Base-by-base conservation (phyloP, 2,888 invertebrate genomes). In the Oxyteleia sp. region DNA sequence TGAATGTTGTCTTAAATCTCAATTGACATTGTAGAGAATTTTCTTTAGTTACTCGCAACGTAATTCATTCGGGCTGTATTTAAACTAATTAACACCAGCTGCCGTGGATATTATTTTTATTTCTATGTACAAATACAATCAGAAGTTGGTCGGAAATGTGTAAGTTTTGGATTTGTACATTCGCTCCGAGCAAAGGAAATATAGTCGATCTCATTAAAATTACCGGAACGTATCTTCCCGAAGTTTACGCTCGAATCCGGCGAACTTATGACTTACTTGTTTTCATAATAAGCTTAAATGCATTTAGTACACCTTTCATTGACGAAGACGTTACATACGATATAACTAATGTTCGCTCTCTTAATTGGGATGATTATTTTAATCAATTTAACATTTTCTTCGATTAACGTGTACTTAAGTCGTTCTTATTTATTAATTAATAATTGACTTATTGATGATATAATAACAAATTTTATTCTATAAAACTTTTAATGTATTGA, bases 161-260 rank as follows among this genome's bases (percentile, higher is more conserved):
- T 72, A 61, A 72, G 71, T 72, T 72, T 61, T 35, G 16, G 38
- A 35, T 63, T 61, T n/a, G 53, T 38, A 43, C 38, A 45, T 72
- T 72, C 29, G 29, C 49, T 18, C 38, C 55, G 4, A 49, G 71
- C 38, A 38, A 59, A 49, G 20, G 71, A 59, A 71, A 71, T 59
- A 32, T 49, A 47, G 45, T 49, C 59, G 38, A 71, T 55, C 71
- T 71, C 55, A 59, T 71, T 71, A 71, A 71, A 59, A 71, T 71
- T 71, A 49, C 49, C 45, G 13, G 47, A 71, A 71, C 49, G 18
- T 71, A 59, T 71, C 59, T 59, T 71, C 8, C 23, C 41, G 16
- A 49, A 71, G 71, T 59, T 66, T 49, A 59, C 20, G 47, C 47
- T 32, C 29, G 15, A 69, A 69, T 53, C 47, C 20, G 18, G 13